Percentiles rank a stretch among this genome's conserved stretches.
These are phyloP conservation scores for Pterois miles DNA, from an alignment of 2,797 vertebrate species.

Conservation along the genomic window DNA sequence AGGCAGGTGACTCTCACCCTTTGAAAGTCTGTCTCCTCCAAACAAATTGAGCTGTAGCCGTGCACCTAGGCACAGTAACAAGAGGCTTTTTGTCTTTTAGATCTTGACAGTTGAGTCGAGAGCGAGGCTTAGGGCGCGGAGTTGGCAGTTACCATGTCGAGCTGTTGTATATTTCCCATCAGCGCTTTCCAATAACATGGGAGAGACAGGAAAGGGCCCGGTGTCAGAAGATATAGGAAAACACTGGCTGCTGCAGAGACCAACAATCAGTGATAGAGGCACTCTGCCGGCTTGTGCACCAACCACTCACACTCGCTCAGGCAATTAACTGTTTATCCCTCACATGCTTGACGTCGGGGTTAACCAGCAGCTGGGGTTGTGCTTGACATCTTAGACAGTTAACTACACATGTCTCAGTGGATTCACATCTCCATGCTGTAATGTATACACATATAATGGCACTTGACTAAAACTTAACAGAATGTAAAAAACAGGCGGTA, in stretches of 20 bases:
- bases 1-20: constrained; percentile 62
- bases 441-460: neutral
- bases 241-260: constrained; percentile 37
- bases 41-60: constrained; percentile 69
- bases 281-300: constrained; percentile 22
- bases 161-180: constrained; percentile 68
- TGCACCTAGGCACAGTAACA: constrained; percentile 53
- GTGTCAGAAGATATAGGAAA: constrained; percentile 50
- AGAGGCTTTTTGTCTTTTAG: constrained; percentile 69
- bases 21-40: constrained; percentile 57
- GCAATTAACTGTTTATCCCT: constrained; percentile 48
- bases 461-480: neutral
- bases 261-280: constrained; percentile 44
- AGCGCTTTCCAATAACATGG: constrained; percentile 60
- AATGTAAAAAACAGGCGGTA: neutral
- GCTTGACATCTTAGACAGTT: constrained; percentile 13
- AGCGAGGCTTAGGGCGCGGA: constrained; percentile 53
- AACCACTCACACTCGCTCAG: constrained; percentile 13
- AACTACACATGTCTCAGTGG: neutral
- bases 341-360: constrained; percentile 7
- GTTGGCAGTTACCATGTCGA: constrained; percentile 60
- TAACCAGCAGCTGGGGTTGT: constrained; percentile 4
- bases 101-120: constrained; percentile 70
- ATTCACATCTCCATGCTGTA: neutral
- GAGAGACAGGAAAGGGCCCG: constrained; percentile 44